Evolutionary conservation across 2,888 invertebrate genomes (phyloP).

Genomic region (Drosophila mimica): DNA sequence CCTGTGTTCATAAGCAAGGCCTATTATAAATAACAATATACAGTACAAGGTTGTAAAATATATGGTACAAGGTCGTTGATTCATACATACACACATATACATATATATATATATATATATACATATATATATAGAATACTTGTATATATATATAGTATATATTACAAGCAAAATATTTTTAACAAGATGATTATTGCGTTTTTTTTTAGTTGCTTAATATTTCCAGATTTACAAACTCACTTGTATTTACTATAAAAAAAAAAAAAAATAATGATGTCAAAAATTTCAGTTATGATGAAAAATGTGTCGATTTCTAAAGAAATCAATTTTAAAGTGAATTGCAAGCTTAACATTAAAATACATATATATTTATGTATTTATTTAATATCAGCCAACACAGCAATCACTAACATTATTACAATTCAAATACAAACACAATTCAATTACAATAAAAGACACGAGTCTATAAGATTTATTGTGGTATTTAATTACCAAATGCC

Average conservation of each 20-base stretch:
- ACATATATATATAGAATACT: neutral
- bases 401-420: no score
- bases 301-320: no score
- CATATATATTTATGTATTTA: no score
- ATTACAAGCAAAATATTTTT: neutral
- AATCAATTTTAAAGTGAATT: no score
- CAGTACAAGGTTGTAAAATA: conserved; percentile 11
- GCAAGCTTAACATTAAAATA: no score
- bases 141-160: neutral
- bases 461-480: neutral
- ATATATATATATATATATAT: neutral
- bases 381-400: no score
- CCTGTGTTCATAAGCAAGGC: neutral
- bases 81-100: neutral
- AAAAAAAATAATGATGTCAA: no score
- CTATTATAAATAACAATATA: neutral
- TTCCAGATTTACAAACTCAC: no score
- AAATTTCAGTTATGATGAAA: no score
- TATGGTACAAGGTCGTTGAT: neutral
- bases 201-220: neutral
- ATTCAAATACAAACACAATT: no score
- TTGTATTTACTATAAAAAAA: no score
- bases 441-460: neutral
- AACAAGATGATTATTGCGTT: neutral
- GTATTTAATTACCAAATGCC: neutral